These are phyloP conservation scores for Hydra vulgaris DNA, from an alignment of 30 jellyfish, hydroid and myxozoan species.

Conservation along the genomic window DNA sequence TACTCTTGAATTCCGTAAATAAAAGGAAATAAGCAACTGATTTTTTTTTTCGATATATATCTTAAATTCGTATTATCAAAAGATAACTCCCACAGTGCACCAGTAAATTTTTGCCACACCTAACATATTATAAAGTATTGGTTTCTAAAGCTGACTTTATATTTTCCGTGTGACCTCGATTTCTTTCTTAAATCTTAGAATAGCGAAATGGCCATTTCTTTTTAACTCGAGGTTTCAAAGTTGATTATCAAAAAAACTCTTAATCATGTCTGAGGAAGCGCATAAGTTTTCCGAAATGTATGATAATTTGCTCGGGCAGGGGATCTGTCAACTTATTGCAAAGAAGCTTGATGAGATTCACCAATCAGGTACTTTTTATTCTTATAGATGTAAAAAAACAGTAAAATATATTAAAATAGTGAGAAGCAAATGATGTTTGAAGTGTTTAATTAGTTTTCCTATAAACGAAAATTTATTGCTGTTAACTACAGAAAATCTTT, in stretches of 20 bases:
- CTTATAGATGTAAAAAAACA: background rate
- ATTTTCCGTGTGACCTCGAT: background rate
- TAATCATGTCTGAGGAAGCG: background rate
- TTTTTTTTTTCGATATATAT: no score
- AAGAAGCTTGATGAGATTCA: constrained; percentile 59
- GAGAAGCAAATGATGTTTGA: no score
- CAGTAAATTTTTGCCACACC: background rate
- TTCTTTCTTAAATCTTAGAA: background rate
- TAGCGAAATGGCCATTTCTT: background rate
- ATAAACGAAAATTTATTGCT: no score
- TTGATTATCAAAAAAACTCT: background rate
- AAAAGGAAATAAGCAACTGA: background rate
- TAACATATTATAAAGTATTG: background rate
- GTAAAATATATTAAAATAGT: no score
- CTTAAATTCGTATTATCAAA: no score
- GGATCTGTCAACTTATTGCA: constrained; percentile 65
- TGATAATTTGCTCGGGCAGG: constrained; percentile 91
- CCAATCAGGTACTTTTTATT: constrained; percentile 20
- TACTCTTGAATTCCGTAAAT: no score
- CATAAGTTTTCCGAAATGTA: constrained; percentile 52
- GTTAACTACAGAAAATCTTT: no score
- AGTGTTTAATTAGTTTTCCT: no score
- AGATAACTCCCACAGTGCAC: background rate
- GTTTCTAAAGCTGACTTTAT: background rate
- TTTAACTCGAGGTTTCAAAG: background rate